Conservation (phyloP, 2,113 vertebrate genomes). For the Cololabis saira region DNA sequence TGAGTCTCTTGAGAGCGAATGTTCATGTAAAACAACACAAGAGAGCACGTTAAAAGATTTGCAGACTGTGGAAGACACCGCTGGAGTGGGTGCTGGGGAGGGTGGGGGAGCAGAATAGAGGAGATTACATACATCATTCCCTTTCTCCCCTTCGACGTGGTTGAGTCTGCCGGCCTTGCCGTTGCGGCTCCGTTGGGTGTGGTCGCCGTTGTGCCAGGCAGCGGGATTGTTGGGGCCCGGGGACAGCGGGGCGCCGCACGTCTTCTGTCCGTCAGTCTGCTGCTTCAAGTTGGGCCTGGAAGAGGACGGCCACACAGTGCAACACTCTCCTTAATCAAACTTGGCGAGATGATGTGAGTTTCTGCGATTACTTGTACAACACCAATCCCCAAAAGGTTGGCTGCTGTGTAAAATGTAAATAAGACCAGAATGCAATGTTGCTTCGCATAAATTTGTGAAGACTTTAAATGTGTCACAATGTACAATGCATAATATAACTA, state of each 20-base stretch:
- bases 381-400: too few species aligned
- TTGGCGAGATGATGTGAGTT: not conserved
- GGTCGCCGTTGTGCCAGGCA: conserved; percentile 92
- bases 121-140: conserved; percentile 93
- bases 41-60: conserved; percentile 55
- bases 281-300: conserved; percentile 85
- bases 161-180: conserved; percentile 85
- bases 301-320: conserved; percentile 18
- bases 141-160: conserved; percentile 81
- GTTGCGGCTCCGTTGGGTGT: conserved; percentile 85
- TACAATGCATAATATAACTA: too few species aligned
- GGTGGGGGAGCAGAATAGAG: conserved; percentile 68
- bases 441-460: too few species aligned
- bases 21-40: conserved; percentile 64
- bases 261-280: conserved; percentile 85
- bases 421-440: too few species aligned
- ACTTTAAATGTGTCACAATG: too few species aligned
- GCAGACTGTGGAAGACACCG: conserved; percentile 58
- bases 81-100: conserved; percentile 33
- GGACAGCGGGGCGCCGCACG: conserved; percentile 82
- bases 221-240: conserved; percentile 83
- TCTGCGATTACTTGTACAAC: not conserved
- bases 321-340: not conserved
- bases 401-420: too few species aligned
- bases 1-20: conserved; percentile 39